Evolutionary conservation across 2,113 vertebrate genomes (phyloP).

Genomic region (Corythornis madagascariensis): DNA sequence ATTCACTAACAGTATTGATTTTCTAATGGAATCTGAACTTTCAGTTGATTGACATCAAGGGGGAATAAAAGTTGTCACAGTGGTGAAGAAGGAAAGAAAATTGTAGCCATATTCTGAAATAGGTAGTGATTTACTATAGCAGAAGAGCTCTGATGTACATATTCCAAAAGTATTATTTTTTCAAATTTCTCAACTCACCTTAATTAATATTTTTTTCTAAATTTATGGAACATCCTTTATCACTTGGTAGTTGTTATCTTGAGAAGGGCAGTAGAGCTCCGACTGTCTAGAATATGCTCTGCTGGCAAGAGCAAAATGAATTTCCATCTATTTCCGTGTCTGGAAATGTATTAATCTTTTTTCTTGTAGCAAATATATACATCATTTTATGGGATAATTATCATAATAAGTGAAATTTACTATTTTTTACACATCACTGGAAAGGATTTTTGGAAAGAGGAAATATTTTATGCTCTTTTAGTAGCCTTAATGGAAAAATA

Average conservation of each 20-base stretch:
- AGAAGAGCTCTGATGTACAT: not conserved
- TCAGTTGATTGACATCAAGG: slow-evolving; percentile 38
- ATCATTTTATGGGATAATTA: not conserved
- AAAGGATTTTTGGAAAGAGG: not conserved
- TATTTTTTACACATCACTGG: not conserved
- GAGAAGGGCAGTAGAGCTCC: not conserved
- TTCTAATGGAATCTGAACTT: slow-evolving; percentile 62
- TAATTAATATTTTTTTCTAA: not conserved
- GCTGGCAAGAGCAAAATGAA: not conserved
- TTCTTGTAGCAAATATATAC: not conserved
- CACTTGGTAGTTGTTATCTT: not conserved
- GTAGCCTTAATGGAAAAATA: not conserved
- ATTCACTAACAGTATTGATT: slow-evolving; percentile 66
- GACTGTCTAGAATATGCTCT: not conserved
- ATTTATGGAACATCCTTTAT: not conserved
- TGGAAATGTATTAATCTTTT: not conserved
- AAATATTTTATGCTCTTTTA: not conserved
- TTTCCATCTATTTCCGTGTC: not conserved
- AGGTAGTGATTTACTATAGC: not conserved
- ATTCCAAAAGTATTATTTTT: not conserved
- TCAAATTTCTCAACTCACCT: not conserved
- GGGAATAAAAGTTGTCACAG: slow-evolving; percentile 11
- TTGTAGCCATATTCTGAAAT: not conserved
- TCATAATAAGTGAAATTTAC: not conserved
- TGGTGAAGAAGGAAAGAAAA: slow-evolving; percentile 31